Evolutionary conservation across 2,113 vertebrate genomes (phyloP).

Genomic region (Oryzias woworae): DNA sequence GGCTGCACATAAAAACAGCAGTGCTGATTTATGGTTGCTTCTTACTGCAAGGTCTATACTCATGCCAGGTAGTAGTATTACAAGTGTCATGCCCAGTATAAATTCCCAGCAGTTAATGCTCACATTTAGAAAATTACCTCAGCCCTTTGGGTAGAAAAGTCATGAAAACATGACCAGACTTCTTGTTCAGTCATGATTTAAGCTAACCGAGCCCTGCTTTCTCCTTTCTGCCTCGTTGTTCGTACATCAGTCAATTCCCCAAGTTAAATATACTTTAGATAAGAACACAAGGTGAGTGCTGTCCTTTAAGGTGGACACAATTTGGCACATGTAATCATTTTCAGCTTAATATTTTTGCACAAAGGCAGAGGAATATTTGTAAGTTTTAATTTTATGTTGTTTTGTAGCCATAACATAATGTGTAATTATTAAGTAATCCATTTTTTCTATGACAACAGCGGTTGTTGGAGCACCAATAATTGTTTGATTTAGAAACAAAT

Average conservation of each 20-base stretch:
- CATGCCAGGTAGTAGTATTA: slow-evolving; percentile 68
- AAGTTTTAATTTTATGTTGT: slow-evolving; percentile 39
- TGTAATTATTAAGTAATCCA: slow-evolving; percentile 25
- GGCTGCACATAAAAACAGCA: slow-evolving; percentile 59
- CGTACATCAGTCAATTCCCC: slow-evolving; percentile 35
- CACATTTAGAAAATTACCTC: slow-evolving; percentile 68
- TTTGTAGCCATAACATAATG: slow-evolving; percentile 25
- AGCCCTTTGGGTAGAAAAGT: slow-evolving; percentile 49
- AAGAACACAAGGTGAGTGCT: slow-evolving; percentile 17
- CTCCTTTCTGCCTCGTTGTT: slow-evolving; percentile 11
- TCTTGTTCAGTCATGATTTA: slow-evolving; percentile 56
- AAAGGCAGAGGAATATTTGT: slow-evolving; percentile 15
- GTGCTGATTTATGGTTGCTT: slow-evolving; percentile 53
- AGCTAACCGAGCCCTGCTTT: slow-evolving; percentile 9
- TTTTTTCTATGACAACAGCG: slow-evolving; percentile 17
- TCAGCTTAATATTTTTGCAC: slow-evolving; percentile 16
- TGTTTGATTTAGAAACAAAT: slow-evolving; percentile 28
- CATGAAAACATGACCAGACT: slow-evolving; percentile 55
- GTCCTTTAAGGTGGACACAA: slow-evolving; percentile 4
- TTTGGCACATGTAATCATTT: slow-evolving; percentile 1
- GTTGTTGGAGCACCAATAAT: slow-evolving; percentile 24
- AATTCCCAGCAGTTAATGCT: slow-evolving; percentile 62
- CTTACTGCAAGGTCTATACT: slow-evolving; percentile 45
- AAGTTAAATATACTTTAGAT: slow-evolving; percentile 20
- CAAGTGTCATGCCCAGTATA: slow-evolving; percentile 68